Conservation (phyloP, 2,888 invertebrate species). For the Eupithecia subfuscata region DNA sequence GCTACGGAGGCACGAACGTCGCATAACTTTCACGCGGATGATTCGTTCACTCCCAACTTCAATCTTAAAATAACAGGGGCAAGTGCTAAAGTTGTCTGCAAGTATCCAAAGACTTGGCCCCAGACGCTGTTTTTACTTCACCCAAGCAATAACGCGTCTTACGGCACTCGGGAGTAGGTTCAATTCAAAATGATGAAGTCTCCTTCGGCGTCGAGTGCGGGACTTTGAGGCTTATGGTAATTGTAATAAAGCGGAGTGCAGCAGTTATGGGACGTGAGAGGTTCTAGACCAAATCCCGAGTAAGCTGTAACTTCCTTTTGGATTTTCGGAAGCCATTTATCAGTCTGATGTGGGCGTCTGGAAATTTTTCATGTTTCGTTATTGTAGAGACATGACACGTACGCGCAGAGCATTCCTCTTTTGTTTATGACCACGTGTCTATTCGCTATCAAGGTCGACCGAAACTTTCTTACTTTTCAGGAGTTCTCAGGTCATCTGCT, state of each 20-base stretch:
- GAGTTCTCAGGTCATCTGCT: constrained; percentile 11
- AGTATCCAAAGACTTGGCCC: constrained; percentile 65
- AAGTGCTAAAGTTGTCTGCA: constrained; percentile 75
- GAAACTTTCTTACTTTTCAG: constrained; percentile 36
- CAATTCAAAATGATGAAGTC: constrained; percentile 83
- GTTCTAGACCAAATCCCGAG: constrained; percentile 85
- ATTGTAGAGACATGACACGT: constrained; percentile 80
- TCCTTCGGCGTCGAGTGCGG: constrained; percentile 76
- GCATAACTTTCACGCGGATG: constrained; percentile 73
- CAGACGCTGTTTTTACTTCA: constrained; percentile 80
- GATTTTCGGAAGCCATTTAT: constrained; percentile 86
- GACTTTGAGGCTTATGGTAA: constrained; percentile 85
- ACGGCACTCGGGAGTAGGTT: constrained; percentile 79
- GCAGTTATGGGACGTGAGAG: constrained; percentile 85
- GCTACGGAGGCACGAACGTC: constrained; percentile 77
- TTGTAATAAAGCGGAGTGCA: constrained; percentile 85
- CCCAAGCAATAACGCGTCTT: constrained; percentile 81
- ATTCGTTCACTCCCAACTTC: constrained; percentile 64
- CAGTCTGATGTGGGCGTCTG: constrained; percentile 84
- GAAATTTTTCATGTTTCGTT: constrained; percentile 85
- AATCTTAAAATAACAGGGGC: constrained; percentile 68
- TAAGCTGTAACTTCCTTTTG: constrained; percentile 86
- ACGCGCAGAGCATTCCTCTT: constrained; percentile 65
- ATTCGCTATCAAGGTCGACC: constrained; percentile 54
- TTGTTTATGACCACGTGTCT: constrained; percentile 70